Conservation (phyloP, 2,888 invertebrate species). For the Sipha maydis region DNA sequence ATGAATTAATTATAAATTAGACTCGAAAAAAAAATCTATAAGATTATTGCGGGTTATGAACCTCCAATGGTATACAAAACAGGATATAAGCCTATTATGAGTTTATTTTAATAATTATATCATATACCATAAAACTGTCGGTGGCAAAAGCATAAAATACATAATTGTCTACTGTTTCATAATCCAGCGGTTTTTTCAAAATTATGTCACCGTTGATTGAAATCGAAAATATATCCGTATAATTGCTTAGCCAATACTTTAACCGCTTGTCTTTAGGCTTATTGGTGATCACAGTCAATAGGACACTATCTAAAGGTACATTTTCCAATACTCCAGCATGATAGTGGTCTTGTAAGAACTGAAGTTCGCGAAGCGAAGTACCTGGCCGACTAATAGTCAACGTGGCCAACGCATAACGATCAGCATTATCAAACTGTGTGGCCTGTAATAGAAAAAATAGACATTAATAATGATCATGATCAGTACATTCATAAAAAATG, state of each 20-base stretch:
- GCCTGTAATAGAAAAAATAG: conserved; percentile 70
- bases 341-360: conserved; percentile 79
- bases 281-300: conserved; percentile 74
- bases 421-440: conserved; percentile 85
- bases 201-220: conserved; percentile 83
- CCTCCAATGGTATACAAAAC: neutral
- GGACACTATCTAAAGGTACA: conserved; percentile 77
- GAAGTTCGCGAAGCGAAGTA: conserved; percentile 71
- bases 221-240: conserved; percentile 80
- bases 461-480: neutral
- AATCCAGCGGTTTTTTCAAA: conserved; percentile 80
- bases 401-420: conserved; percentile 87
- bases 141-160: conserved; percentile 84
- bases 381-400: conserved; percentile 75
- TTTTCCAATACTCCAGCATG: conserved; percentile 80
- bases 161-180: conserved; percentile 78
- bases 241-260: conserved; percentile 78
- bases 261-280: conserved; percentile 74
- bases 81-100: neutral
- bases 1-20: neutral
- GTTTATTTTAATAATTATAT: neutral
- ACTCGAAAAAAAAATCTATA: neutral
- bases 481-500: neutral
- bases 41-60: neutral
- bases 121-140: conserved; percentile 77